A percentile compares a stretch with the other conserved stretches of the same genome.
phyloP scores from a whole-genome alignment of 1,140 invertebrate species.

The Drosophila tsacasi region DNA sequence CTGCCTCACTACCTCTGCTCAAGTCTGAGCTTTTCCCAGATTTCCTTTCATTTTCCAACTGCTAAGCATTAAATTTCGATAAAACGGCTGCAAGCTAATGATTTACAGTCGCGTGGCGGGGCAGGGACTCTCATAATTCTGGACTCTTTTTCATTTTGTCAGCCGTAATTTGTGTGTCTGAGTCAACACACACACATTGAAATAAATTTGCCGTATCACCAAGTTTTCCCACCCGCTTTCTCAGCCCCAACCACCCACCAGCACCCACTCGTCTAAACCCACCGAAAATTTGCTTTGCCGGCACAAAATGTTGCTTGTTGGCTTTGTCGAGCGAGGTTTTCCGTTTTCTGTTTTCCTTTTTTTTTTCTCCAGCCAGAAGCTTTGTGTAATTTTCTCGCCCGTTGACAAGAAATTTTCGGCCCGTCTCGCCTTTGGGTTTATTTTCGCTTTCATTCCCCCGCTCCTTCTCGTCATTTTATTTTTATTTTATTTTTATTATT shows the following conservation, averaged over 20 bases:
- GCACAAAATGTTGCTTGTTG: constrained; percentile 53
- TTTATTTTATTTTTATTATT: constrained; percentile 69
- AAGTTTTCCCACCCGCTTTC: constrained; percentile 18
- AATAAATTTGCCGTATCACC: constrained; percentile 61
- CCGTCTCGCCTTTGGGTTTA: constrained; percentile 17
- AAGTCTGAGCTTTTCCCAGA: not conserved
- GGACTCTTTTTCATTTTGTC: constrained; percentile 52
- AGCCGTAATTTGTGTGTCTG: constrained; percentile 41
- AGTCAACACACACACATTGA: constrained; percentile 13
- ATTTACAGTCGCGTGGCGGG: constrained; percentile 1
- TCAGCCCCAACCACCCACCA: not conserved
- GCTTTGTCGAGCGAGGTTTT: constrained; percentile 14
- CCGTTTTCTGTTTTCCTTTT: constrained; percentile 2
- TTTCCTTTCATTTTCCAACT: constrained; percentile 7
- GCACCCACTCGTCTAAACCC: not conserved
- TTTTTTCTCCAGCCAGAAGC: constrained; percentile 14
- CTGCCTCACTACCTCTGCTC: not conserved
- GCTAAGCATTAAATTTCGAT: constrained; percentile 9
- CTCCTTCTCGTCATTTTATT: constrained; percentile 11
- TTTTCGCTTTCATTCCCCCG: constrained; percentile 31
- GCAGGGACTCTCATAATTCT: constrained; percentile 36
- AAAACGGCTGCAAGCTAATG: constrained; percentile 19
- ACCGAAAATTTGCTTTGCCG: constrained; percentile 50
- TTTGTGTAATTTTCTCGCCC: constrained; percentile 54
- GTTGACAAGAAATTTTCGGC: constrained; percentile 50